A percentile compares a stretch with the other conserved stretches of the same genome.
Evolutionary conservation across 2,888 invertebrate genomes (phyloP).

Genomic region (Acheta domesticus): DNA sequence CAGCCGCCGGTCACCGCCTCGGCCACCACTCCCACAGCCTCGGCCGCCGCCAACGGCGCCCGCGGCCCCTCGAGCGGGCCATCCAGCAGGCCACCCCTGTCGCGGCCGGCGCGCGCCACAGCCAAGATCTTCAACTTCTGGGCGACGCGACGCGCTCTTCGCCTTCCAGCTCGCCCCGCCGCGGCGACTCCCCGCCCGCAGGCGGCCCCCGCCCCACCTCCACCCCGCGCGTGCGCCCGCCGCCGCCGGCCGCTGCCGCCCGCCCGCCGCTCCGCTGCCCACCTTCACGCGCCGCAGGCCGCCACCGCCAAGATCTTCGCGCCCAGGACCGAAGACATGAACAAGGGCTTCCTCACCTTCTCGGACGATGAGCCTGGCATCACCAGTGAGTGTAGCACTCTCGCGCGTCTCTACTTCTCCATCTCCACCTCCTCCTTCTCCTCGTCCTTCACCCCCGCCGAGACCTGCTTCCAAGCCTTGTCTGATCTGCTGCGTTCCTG

Average conservation of each 20-base stretch:
- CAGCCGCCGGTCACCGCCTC: slow-evolving; percentile 44
- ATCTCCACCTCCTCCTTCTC: not conserved
- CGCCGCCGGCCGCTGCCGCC: slow-evolving; percentile 22
- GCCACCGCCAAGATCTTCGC: slow-evolving; percentile 74
- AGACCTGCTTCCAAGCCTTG: not conserved
- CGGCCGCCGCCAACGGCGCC: not conserved
- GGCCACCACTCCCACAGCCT: not conserved
- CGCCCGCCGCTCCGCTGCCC: not conserved
- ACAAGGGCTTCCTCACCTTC: slow-evolving; percentile 85
- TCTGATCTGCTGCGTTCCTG: not conserved
- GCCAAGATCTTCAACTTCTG: slow-evolving; percentile 45
- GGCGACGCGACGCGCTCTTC: slow-evolving; percentile 40
- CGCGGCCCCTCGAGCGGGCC: not conserved
- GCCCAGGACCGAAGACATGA: slow-evolving; percentile 87
- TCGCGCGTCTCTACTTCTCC: not conserved
- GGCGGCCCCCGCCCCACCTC: slow-evolving; percentile 29
- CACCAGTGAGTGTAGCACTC: slow-evolving; percentile 68
- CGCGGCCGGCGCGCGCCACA: slow-evolving; percentile 39
- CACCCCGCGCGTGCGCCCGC: not conserved
- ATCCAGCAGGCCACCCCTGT: slow-evolving; percentile 37
- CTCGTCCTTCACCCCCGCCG: not conserved
- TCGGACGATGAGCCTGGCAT: slow-evolving; percentile 77
- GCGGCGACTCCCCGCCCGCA: slow-evolving; percentile 37
- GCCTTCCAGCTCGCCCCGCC: slow-evolving; percentile 33
- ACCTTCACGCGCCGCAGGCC: slow-evolving; percentile 53